A percentile compares a stretch with the other conserved stretches of the same genome.
Evolutionary conservation across 2,113 vertebrate species (phyloP).

Genomic region (Dascyllus trimaculatus): DNA sequence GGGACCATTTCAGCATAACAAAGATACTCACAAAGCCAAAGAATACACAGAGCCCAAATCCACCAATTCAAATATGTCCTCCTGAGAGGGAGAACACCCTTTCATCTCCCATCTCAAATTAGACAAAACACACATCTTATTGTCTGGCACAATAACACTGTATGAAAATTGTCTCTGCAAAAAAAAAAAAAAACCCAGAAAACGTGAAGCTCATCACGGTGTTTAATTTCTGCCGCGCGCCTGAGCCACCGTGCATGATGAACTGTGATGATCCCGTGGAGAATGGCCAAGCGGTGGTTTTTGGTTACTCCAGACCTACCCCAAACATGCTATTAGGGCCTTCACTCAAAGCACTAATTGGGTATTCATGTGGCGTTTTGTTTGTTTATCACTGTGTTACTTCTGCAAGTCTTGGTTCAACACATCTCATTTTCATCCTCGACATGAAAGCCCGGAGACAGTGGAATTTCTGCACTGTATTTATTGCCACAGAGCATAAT

Average conservation of each 20-base stretch:
- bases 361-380: conserved; percentile 74
- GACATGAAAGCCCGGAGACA: conserved; percentile 77
- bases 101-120: conserved; percentile 60
- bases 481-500: conserved; percentile 80
- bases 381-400: conserved; percentile 77
- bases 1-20: conserved; percentile 61
- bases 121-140: conserved; percentile 50
- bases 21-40: conserved; percentile 61
- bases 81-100: conserved; percentile 47
- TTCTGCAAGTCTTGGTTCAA: conserved; percentile 71
- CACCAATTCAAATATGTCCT: conserved; percentile 54
- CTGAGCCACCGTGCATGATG: conserved; percentile 16
- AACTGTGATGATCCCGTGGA: conserved; percentile 35
- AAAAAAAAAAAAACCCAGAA: not conserved
- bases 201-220: conserved; percentile 1
- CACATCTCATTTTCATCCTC: conserved; percentile 80
- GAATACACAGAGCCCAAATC: conserved; percentile 55
- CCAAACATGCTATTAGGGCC: conserved; percentile 50
- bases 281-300: conserved; percentile 39
- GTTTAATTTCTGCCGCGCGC: conserved; percentile 17
- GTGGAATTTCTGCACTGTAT: conserved; percentile 78
- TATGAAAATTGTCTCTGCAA: conserved; percentile 9
- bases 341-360: conserved; percentile 66
- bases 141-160: conserved; percentile 38
- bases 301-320: conserved; percentile 56